phyloP scores from a whole-genome alignment of 2,113 vertebrate species.

The Vireo altiloquus region DNA sequence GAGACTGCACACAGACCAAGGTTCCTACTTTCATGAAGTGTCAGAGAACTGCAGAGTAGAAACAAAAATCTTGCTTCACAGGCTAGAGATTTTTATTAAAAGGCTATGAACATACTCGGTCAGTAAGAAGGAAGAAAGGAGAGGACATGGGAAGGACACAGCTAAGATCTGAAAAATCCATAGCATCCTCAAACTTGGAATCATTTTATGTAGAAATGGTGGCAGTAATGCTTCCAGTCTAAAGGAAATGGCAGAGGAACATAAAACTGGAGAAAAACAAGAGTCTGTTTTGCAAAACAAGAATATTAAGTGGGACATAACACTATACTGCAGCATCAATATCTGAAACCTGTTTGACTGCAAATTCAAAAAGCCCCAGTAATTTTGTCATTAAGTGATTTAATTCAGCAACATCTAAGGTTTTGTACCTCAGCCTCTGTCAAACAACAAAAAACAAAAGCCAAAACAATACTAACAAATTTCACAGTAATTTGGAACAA shows the following conservation, averaged over 20 bases:
- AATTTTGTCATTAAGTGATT: constrained; percentile 59
- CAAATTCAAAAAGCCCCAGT: constrained; percentile 12
- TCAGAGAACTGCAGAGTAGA: neutral
- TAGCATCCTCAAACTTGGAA: neutral
- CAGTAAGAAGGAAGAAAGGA: neutral
- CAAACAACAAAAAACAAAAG: constrained; percentile 25
- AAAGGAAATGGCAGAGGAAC: neutral
- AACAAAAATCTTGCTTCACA: neutral
- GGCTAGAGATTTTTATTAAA: neutral
- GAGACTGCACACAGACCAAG: neutral
- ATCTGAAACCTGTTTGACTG: neutral
- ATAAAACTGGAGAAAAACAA: neutral
- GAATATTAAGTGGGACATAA: neutral
- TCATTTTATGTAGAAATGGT: neutral
- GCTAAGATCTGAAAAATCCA: neutral
- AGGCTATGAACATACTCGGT: neutral
- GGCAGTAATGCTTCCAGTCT: neutral
- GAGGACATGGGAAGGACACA: neutral
- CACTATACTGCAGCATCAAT: neutral
- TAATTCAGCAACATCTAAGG: constrained; percentile 21
- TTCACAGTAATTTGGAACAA: constrained; percentile 55
- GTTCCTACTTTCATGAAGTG: accelerated
- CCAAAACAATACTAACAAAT: constrained; percentile 49
- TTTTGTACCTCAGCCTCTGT: constrained; percentile 12
- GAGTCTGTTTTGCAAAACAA: neutral